Base-by-base conservation (phyloP, 2,888 invertebrate genomes). In the Synanthedon formicaeformis region DNA sequence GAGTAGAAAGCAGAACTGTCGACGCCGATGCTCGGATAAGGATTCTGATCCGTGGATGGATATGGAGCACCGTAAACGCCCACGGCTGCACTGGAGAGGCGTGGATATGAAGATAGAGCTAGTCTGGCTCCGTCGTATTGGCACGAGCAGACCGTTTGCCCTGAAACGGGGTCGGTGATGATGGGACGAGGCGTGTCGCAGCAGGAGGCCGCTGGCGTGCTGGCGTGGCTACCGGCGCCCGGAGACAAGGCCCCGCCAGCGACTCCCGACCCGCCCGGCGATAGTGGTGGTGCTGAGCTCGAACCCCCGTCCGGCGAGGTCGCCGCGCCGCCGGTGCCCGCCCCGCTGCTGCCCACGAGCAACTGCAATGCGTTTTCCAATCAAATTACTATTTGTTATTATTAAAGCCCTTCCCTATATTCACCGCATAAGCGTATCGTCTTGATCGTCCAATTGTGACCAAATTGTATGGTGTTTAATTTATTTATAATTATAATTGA, bases 1-100 rank as follows among this genome's bases (percentile, higher is more conserved):
- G 96, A 95, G 87, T 97, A 97, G 88, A 97, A 97, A 54, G 97
- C 96, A 51, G 97, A 96, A 73, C 96, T 96, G 78, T 96, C 96
- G 69, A 95, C 94, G 56, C 95, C 95, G 85, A 96, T 96, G 82
- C 95, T 95, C 51, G 96, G 96, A 75, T 96, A 96, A 48, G 96
- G 96, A 75, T 95, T 95, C 84, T 96, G 96, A 77, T 96, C 96
- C 56, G 94, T 94, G 63, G 95, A 94, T 53, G 95, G 95, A 81
- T 96, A 96, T 13, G 96, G 95, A 52, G 95, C 90, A 58, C 95
- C 94, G 79, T 96, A 96, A 65, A 95, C 93, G 52, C 92, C 91
- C 52, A 93, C 92, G 45, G 94, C 93, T 51, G 93, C 93, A 63
- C 94, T 91, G 58, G 92, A 91, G 63, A 94, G 89, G 61, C 96